Conservation (phyloP, 2,888 invertebrate species). For the Spatulosminthurus flaviceps region DNA sequence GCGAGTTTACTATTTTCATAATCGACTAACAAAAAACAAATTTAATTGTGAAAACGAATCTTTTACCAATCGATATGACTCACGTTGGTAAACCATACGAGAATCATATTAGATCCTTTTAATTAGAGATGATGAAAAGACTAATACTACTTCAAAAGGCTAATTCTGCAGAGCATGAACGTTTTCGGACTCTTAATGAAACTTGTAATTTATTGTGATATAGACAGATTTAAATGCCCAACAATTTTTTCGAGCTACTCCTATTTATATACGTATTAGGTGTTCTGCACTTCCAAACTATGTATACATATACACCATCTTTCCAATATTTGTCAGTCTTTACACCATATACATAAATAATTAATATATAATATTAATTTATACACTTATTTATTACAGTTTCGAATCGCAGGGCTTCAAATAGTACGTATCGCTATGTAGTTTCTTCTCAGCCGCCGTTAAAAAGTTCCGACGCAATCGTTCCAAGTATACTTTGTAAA, state of each 20-base stretch:
- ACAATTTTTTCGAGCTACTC: slow-evolving; percentile 34
- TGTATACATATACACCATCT: neutral
- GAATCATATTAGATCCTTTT: slow-evolving; percentile 27
- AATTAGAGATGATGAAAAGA: slow-evolving; percentile 37
- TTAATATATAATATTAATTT: neutral
- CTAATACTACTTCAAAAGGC: slow-evolving; percentile 37
- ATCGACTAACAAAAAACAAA: slow-evolving; percentile 31
- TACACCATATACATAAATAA: neutral
- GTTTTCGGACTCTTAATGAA: slow-evolving; percentile 34
- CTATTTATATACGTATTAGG: slow-evolving; percentile 7
- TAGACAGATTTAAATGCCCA: slow-evolving; percentile 27
- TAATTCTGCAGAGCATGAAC: slow-evolving; percentile 37
- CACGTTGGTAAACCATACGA: slow-evolving; percentile 16
- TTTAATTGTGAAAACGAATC: neutral
- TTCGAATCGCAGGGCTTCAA: slow-evolving; percentile 14
- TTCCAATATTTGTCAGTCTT: neutral
- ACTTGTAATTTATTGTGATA: slow-evolving; percentile 44
- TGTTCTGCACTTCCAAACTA: slow-evolving; percentile 12
- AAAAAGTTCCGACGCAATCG: neutral
- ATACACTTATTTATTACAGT: slow-evolving; percentile 5
- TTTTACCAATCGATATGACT: neutral
- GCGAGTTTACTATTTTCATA: slow-evolving; percentile 43
- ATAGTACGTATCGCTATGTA: neutral
- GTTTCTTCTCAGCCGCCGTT: neutral
- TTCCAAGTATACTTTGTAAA: slow-evolving; percentile 3